These are phyloP conservation scores for Byasa hedistus DNA, from an alignment of 2,888 invertebrate genomes.

Conservation along the genomic window DNA sequence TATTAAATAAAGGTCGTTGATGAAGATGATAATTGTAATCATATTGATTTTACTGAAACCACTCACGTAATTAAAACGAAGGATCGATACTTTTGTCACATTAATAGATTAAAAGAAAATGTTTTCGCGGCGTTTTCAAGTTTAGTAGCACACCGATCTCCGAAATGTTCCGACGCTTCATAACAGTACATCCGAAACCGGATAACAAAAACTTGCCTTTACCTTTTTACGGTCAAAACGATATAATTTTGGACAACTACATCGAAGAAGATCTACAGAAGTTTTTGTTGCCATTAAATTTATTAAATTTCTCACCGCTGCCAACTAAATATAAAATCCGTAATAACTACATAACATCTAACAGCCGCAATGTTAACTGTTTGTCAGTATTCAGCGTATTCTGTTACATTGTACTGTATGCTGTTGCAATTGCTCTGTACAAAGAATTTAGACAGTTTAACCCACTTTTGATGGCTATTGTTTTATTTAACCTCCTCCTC, in stretches of 20 bases:
- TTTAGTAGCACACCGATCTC: no score
- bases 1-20: no score
- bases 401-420: neutral
- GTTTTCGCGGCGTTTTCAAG: no score
- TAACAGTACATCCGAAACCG: no score
- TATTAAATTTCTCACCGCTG: neutral
- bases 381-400: neutral
- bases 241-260: constrained; percentile 15
- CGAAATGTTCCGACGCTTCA: no score
- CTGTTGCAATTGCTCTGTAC: neutral
- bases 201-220: no score
- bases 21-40: no score
- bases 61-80: no score
- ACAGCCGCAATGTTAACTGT: constrained; percentile 2
- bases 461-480: neutral
- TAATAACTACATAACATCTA: constrained; percentile 15
- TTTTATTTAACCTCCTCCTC: neutral
- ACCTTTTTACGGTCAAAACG: neutral
- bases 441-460: neutral
- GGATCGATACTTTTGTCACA: no score
- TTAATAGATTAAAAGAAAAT: no score
- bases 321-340: constrained; percentile 14
- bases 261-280: constrained; percentile 9
- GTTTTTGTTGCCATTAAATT: constrained; percentile 15
- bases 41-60: no score